A percentile compares a stretch with the other conserved stretches of the same genome.
Evolutionary conservation across 2,888 invertebrate genomes (phyloP).

Genomic region (Caenorhabditis drosophilae): DNA sequence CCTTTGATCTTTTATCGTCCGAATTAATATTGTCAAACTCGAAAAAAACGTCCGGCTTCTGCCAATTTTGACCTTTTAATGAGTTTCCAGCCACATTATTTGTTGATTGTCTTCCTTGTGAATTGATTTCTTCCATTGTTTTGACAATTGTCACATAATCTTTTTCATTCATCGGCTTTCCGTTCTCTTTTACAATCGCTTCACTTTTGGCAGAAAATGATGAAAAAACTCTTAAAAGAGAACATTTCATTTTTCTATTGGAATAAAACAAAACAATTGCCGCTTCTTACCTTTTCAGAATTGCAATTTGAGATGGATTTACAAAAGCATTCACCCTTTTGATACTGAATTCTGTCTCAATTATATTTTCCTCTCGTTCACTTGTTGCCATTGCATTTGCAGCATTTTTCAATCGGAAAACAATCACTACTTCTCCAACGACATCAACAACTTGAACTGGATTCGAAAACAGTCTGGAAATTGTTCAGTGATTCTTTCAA

Average conservation of each 20-base stretch:
- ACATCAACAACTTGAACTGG: conserved; percentile 55
- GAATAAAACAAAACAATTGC: too few species aligned
- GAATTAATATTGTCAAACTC: conserved; percentile 32
- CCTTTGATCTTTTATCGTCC: background rate
- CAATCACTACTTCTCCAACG: conserved; percentile 39
- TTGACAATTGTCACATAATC: conserved; percentile 43
- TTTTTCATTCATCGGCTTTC: conserved; percentile 45
- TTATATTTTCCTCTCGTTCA: conserved; percentile 27
- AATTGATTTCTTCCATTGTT: conserved; percentile 25
- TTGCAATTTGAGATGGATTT: conserved; percentile 50
- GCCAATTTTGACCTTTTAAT: conserved; percentile 34
- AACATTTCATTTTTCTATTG: too few species aligned
- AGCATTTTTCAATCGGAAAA: conserved; percentile 44
- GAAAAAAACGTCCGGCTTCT: conserved; percentile 21
- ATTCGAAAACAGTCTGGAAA: conserved; percentile 41
- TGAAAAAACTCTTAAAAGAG: too few species aligned
- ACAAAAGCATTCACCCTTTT: conserved; percentile 46
- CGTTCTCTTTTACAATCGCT: conserved; percentile 25
- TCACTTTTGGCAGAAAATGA: conserved; percentile 6
- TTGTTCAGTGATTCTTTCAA: background rate
- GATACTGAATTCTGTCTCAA: conserved; percentile 57
- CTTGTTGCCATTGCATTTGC: conserved; percentile 17
- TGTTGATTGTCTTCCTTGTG: conserved; percentile 3
- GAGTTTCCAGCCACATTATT: conserved; percentile 1
- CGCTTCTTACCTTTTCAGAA: conserved; percentile 35